Evolutionary conservation across 2,113 vertebrate genomes (phyloP).

Genomic region (Dunckerocampus dactyliophorus): DNA sequence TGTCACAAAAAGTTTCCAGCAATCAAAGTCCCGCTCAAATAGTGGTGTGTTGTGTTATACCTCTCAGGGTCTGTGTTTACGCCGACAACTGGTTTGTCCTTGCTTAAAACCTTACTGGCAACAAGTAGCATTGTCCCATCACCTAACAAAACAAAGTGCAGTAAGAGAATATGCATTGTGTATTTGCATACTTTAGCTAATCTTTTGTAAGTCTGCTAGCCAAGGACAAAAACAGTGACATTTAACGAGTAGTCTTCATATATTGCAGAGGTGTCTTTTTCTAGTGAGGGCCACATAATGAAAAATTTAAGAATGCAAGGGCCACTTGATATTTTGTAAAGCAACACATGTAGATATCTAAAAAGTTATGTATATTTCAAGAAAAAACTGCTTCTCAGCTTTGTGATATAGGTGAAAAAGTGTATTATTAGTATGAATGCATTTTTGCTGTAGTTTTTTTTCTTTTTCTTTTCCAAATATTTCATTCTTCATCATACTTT

Average conservation of each 20-base stretch:
- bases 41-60: conserved; percentile 67
- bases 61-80: conserved; percentile 97
- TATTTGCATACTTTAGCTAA: conserved; percentile 8
- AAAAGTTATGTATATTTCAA: too few species aligned
- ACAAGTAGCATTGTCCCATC: conserved; percentile 97
- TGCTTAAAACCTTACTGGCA: conserved; percentile 93
- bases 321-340: too few species aligned
- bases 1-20: neutral
- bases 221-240: conserved; percentile 3
- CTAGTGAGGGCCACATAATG: too few species aligned
- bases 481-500: too few species aligned
- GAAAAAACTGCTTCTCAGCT: too few species aligned
- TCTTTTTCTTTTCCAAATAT: too few species aligned
- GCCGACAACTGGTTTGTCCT: conserved; percentile 91
- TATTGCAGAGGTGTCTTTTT: too few species aligned
- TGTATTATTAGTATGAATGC: too few species aligned
- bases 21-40: neutral
- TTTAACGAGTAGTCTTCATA: neutral
- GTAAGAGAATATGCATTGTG: conserved; percentile 38
- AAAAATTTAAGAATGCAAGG: too few species aligned
- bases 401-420: too few species aligned
- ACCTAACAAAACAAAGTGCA: conserved; percentile 68
- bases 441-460: too few species aligned
- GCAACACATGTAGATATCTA: too few species aligned
- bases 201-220: conserved; percentile 17